Base-by-base conservation (phyloP, 2,888 invertebrate species). In the Eumerus sabulonum region DNA sequence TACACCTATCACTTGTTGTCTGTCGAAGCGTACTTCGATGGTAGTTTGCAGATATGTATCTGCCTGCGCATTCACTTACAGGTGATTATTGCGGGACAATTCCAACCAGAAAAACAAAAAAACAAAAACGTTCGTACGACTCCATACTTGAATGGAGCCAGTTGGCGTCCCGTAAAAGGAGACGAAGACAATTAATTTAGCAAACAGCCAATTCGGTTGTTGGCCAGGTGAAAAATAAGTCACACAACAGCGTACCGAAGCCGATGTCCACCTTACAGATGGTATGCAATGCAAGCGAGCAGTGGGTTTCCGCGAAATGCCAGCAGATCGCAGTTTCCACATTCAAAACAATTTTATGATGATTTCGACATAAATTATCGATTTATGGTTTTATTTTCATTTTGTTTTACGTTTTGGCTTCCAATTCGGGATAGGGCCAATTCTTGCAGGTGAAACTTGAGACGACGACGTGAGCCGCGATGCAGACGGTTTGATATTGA, bases 141-240 rank as follows among this genome's bases (percentile, higher is more conserved):
- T 2, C 3, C 27, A 27, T 27, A 27, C 7, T 27, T 18, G 38
- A 40, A 11, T 50, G 16, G 18, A 40, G n/a, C 35, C 38, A 17
- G 45, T 42, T 11, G 19, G 40, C 67, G 36, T 62, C 38, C 18
- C 44, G 36, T 50, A 53, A 53, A 27, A 60, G 11, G 63, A 70
- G 16, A 59, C 50, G 18, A 50, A 66, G 66, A 76, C 76, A 76
- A 59, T 70, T 70, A 64, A 64, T 76, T 76, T 76, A 56, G 36
- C 16, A 14, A 48, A 44, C 48, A 63, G 70, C 70, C 59, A 70
- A 68, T 64, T 57, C 70, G 70, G 53, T 57, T 57, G 50, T 54
- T 71, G 71, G 71, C 60, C 76, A 76, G 71, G 71, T 71, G 71
- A 66, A 76, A 76, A 66, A 71, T 76, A 60, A 71, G 60, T 62